Evolutionary conservation across 1,140 invertebrate genomes (phyloP).

Genomic region (Drosophila nigrodunni): DNA sequence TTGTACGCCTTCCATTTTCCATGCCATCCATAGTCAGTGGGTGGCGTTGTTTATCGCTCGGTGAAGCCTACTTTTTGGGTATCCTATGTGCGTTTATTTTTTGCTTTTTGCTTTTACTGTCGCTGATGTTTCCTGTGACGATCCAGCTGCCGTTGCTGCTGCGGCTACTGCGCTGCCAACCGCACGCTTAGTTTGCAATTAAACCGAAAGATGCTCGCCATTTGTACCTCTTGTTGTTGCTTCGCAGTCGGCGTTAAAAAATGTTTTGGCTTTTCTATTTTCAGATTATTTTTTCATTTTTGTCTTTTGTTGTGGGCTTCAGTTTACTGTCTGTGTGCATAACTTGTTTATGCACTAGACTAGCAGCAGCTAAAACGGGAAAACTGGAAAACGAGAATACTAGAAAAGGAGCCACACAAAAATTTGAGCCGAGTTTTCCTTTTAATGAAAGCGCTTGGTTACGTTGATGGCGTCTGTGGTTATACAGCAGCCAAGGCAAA

Average conservation of each 20-base stretch:
- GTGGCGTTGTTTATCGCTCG: conserved; percentile 70
- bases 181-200: conserved; percentile 82
- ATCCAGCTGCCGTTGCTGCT: conserved; percentile 2
- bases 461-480: conserved; percentile 57
- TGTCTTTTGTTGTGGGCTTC: conserved; percentile 5
- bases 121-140: not conserved
- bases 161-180: conserved; percentile 67
- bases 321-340: conserved; percentile 48
- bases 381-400: conserved; percentile 32
- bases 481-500: conserved; percentile 40
- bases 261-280: conserved; percentile 46
- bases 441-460: conserved; percentile 74
- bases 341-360: conserved; percentile 71
- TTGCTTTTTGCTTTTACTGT: not conserved
- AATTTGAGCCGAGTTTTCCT: conserved; percentile 65
- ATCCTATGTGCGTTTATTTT: conserved; percentile 59
- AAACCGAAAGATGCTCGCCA: conserved; percentile 79
- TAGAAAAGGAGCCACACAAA: conserved; percentile 18
- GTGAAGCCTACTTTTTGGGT: conserved; percentile 79
- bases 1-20: not conserved
- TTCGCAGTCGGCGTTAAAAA: conserved; percentile 42
- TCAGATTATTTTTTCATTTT: conserved; percentile 4
- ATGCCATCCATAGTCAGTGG: conserved; percentile 19
- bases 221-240: conserved; percentile 54
- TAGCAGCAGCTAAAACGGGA: conserved; percentile 29